Base-by-base conservation (phyloP, 1,140 invertebrate genomes). In the Apis cerana region DNA sequence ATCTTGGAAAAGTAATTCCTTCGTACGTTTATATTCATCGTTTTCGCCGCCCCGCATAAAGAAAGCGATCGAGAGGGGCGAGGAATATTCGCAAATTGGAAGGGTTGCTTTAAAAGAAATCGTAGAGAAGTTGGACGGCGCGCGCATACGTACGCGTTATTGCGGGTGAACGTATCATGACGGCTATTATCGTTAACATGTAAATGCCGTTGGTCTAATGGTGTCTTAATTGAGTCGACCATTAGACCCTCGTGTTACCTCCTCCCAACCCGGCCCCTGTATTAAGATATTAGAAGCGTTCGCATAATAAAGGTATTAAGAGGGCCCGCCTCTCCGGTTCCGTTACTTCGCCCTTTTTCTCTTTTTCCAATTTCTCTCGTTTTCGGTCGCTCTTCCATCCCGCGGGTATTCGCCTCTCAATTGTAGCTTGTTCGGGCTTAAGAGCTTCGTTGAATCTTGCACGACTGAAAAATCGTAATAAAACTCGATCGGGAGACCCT, bases 181-280 rank as follows among this genome's bases (percentile, higher is more conserved):
- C 89, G 76, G 89, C 83, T 90, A 91, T 92, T 91, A 91, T 91
- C 90, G 89, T 92, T 91, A 91, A 90, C 89, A 90, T 91, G 90
- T 90, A 91, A 92, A 92, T 91, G 90, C 86, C 80, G 85, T 71
- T 82, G 81, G 85, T 91, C 86, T 92, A 91, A 91, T 92, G 85
- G 87, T 88, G 90, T 91, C 90, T 91, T 92, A 91, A 92, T 91
- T 92, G 90, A 92, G 85, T 86, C 79, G 87, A 90, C 89, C 88
- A 91, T 92, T 92, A 91, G 90, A 91, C 85, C 89, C 85, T 86
- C 72, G 74, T 88, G 64, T 88, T 85, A 85, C 85, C 33, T 7
- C 33, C 33, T 43, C 33, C 33, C 7, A 43, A 43, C 33, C 0
- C 33, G 64, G 52, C 74, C 67, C 67, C 76, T 84, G 75, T 89